Base-by-base conservation (phyloP, 2,113 vertebrate species). In the Gila orcuttii region DNA sequence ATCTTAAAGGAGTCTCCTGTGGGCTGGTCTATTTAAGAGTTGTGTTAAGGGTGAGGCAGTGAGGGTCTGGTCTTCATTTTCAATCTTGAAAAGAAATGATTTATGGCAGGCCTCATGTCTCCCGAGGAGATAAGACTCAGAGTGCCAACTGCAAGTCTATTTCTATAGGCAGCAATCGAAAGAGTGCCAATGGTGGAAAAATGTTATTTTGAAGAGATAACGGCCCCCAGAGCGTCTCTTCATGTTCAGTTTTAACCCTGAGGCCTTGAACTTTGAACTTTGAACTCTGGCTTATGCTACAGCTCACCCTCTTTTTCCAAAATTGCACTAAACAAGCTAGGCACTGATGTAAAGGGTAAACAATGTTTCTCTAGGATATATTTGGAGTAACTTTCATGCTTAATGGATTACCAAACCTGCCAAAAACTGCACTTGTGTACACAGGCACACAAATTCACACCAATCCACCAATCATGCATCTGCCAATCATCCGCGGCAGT, bases 61-160 rank as follows among this genome's bases (percentile, higher is more conserved):
- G 68, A 81, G 57, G 73, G 85, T 86, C 86, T 75, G 79, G 85
- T 88, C 88, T 87, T 92, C 86, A 89, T 91, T 92, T 86, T 87
- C 87, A 87, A 90, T 91, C 87, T 86, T 87, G 85, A 87, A 91
- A 90, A 88, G 78, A 84, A 88, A 89, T 91, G 92, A 94, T 93
- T 93, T 92, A 92, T 92, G 86, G 89, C 73, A 84, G 45, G 79
- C 86, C 90, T 90, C 89, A 90, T 90, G 90, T 89, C 89, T 88
- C 88, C 87, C 23, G 74, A 82, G 50, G 90, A 93, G 91, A 93
- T 91, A 92, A 92, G 89, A 62, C 81, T 87, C 60, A 8, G 42
- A 15, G 15, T 86, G 87, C 87, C 42, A 77, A 90, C 85, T 71
- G 79, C 74, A 82, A 42, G 80, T 80, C n/a, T 76, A 36, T 86